Conservation (phyloP, 2,797 vertebrate genomes). For the Gobionotothen gibberifrons region DNA sequence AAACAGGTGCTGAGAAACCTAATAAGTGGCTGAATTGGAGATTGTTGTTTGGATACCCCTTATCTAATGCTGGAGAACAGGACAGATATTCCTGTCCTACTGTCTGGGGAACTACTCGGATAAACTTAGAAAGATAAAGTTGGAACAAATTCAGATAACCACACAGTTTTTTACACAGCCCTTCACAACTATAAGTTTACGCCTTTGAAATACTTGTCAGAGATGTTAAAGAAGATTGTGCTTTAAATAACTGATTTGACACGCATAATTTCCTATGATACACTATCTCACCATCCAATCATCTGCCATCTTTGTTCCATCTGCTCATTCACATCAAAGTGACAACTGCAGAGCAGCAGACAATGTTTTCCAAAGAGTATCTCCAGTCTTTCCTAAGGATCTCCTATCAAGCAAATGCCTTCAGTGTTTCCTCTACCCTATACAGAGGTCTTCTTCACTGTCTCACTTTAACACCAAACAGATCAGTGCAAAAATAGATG, state of each 20-base stretch:
- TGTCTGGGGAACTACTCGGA: conserved; percentile 36
- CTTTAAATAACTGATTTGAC: conserved; percentile 16
- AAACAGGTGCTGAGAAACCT: conserved; percentile 2
- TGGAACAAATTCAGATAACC: conserved; percentile 6
- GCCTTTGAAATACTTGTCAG: neutral
- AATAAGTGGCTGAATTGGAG: conserved; percentile 1
- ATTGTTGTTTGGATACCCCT: conserved; percentile 15
- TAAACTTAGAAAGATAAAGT: conserved; percentile 36
- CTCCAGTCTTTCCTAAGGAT: neutral
- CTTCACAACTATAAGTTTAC: neutral
- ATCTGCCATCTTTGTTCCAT: conserved; percentile 14
- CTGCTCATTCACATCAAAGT: conserved; percentile 29
- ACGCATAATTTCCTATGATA: neutral
- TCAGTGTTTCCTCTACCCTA: neutral
- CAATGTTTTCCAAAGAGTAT: neutral
- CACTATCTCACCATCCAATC: neutral
- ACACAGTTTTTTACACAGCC: neutral
- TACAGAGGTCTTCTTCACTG: neutral
- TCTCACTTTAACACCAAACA: conserved; percentile 12
- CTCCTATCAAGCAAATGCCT: neutral
- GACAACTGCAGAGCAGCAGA: conserved; percentile 12
- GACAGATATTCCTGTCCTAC: conserved; percentile 35
- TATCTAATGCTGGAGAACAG: too few species aligned
- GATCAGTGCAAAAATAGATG: neutral
- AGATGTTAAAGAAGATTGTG: neutral